phyloP scores from a whole-genome alignment of 1,140 invertebrate species.

The Drosophila seguyi region DNA sequence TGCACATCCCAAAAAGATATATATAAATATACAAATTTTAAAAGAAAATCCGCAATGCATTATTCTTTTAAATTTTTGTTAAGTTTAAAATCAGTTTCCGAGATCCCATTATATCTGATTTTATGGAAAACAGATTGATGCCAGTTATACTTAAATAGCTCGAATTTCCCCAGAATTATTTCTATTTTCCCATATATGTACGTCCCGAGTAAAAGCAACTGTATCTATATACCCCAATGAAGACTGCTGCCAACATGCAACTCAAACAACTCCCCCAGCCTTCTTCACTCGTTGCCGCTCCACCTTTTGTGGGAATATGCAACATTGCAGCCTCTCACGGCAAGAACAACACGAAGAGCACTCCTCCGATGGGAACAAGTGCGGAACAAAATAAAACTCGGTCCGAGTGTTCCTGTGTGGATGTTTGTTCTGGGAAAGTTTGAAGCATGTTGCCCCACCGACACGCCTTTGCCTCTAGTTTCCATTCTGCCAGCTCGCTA shows the following conservation, averaged over 20 bases:
- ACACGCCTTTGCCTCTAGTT: background rate
- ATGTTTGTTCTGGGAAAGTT: slow-evolving; percentile 20
- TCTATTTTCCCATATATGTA: too few species aligned
- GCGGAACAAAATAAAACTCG: slow-evolving; percentile 31
- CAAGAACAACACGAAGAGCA: slow-evolving; percentile 37
- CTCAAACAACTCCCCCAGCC: slow-evolving; percentile 22
- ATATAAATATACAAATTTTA: background rate
- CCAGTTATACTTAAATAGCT: background rate
- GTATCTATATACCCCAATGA: slow-evolving; percentile 7
- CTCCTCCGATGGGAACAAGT: slow-evolving; percentile 37
- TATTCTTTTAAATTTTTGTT: too few species aligned
- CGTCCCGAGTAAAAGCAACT: background rate
- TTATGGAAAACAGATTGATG: background rate
- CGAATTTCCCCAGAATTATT: background rate
- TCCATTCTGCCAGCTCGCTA: slow-evolving; percentile 11
- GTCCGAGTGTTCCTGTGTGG: slow-evolving; percentile 12
- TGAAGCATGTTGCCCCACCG: slow-evolving; percentile 12
- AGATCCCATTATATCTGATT: background rate
- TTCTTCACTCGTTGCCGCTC: slow-evolving; percentile 6
- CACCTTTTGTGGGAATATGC: slow-evolving; percentile 16
- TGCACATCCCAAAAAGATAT: background rate
- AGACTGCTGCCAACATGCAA: slow-evolving; percentile 22
- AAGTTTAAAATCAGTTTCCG: background rate
- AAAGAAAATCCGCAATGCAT: background rate
- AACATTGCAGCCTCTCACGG: slow-evolving; percentile 42